phyloP scores from a whole-genome alignment of 2,797 vertebrate genomes.

The Steatocranus sp. region DNA sequence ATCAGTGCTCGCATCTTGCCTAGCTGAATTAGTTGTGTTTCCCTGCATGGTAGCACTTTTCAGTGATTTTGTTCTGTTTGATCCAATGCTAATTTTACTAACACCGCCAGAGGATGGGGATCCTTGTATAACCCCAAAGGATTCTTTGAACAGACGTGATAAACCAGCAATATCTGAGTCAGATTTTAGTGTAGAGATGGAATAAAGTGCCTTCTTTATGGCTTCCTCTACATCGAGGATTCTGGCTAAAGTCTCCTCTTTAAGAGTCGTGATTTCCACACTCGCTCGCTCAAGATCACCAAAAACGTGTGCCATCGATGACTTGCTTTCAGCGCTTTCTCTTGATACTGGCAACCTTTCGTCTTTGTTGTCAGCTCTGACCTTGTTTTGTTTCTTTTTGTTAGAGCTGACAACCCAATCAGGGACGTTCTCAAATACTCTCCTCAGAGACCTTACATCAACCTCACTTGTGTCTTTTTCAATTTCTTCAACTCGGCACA shows the following conservation, averaged over 20 bases:
- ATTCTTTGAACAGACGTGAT: conserved; percentile 86
- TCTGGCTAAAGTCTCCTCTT: conserved; percentile 90
- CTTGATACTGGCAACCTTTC: conserved; percentile 35
- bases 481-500: conserved; percentile 82
- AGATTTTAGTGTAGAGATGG: conserved; percentile 88
- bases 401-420: conserved; percentile 74
- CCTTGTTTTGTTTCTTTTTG: conserved; percentile 42
- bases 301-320: conserved; percentile 83
- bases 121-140: conserved; percentile 71
- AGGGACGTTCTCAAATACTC: conserved; percentile 83
- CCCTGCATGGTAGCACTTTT: conserved; percentile 3
- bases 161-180: conserved; percentile 83
- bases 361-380: conserved; percentile 22
- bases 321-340: conserved; percentile 62
- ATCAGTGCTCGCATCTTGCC: conserved; percentile 21
- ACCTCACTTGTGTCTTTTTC: conserved; percentile 82
- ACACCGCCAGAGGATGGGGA: conserved; percentile 67
- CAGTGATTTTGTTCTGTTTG: conserved; percentile 73
- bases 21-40: conserved; percentile 4
- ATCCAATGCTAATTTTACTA: conserved; percentile 78
- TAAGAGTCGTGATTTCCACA: conserved; percentile 86
- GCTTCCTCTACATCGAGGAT: conserved; percentile 89
- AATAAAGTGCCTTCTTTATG: conserved; percentile 90
- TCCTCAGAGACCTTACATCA: conserved; percentile 78
- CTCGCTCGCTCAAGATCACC: conserved; percentile 90